Percentiles rank a stretch among this genome's conserved stretches.
phyloP scores from a whole-genome alignment of 2,113 vertebrate species.

The Vidua chalybeata region DNA sequence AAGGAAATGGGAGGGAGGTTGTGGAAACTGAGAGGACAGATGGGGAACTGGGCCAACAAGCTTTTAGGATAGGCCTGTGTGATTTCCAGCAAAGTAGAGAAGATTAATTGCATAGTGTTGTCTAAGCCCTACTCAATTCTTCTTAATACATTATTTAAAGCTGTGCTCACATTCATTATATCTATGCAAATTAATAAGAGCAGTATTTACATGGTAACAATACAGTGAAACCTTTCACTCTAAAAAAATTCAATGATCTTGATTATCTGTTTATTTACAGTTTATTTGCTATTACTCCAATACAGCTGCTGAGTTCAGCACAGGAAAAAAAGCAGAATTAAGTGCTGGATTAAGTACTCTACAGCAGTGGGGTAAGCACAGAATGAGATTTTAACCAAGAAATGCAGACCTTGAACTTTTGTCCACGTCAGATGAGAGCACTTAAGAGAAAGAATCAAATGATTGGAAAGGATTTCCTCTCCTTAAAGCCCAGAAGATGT shows the following conservation, averaged over 20 bases:
- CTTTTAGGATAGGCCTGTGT: not conserved
- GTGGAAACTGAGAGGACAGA: not conserved
- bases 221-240: not conserved
- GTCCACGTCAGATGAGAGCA: not conserved
- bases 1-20: not conserved
- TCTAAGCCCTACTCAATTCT: not conserved
- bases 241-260: not conserved
- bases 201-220: not conserved
- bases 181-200: conserved; percentile 3
- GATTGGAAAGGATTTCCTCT: not conserved
- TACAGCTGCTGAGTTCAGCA: not conserved
- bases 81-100: conserved; percentile 19
- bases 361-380: not conserved
- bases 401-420: not conserved
- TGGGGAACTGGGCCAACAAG: conserved; percentile 19
- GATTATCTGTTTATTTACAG: conserved; percentile 3
- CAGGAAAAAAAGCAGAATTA: not conserved
- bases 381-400: not conserved
- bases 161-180: not conserved
- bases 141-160: conserved; percentile 32
- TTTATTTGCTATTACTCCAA: not conserved
- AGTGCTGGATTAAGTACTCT: not conserved
- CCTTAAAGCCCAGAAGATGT: not conserved
- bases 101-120: not conserved
- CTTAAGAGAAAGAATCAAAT: not conserved